phyloP scores from a whole-genome alignment of 2,888 invertebrate species.

The Isotomurus palustris region DNA sequence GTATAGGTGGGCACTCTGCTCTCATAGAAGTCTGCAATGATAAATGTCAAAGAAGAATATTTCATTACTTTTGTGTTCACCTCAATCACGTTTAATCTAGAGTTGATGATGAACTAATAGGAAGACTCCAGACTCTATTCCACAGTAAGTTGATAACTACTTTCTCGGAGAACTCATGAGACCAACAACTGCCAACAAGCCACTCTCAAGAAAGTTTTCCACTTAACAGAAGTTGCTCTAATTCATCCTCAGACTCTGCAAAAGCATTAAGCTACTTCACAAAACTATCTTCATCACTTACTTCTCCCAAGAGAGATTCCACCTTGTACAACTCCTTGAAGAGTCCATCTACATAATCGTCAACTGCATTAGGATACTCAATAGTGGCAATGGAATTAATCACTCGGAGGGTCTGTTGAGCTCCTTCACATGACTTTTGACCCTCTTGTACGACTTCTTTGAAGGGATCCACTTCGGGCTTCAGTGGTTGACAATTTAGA shows the following conservation, averaged over 20 bases:
- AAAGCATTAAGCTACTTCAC: too few relatives aligned
- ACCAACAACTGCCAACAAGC: too few relatives aligned
- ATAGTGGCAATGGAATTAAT: conserved; percentile 42
- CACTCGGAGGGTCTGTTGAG: conserved; percentile 43
- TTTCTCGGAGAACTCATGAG: too few relatives aligned
- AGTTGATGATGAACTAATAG: too few relatives aligned
- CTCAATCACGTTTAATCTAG: too few relatives aligned
- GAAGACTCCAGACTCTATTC: too few relatives aligned
- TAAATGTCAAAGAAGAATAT: not conserved
- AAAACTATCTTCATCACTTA: too few relatives aligned
- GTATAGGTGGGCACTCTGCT: conserved; percentile 42
- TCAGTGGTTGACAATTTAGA: conserved; percentile 68
- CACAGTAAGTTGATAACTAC: too few relatives aligned
- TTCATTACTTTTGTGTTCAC: not conserved
- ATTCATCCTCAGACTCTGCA: too few relatives aligned
- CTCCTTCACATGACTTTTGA: conserved; percentile 60
- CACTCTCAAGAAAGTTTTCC: too few relatives aligned
- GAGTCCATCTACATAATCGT: conserved; percentile 37
- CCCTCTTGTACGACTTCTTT: conserved; percentile 76
- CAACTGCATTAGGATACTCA: conserved; percentile 34
- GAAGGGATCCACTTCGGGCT: conserved; percentile 58
- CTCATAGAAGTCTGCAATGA: conserved; percentile 31
- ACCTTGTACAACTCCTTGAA: conserved; percentile 43
- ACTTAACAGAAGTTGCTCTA: too few relatives aligned
- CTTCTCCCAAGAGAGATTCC: conserved; percentile 36